These are phyloP conservation scores for Oncorhynchus keta DNA, from an alignment of 2,113 vertebrate genomes.

Conservation along the genomic window DNA sequence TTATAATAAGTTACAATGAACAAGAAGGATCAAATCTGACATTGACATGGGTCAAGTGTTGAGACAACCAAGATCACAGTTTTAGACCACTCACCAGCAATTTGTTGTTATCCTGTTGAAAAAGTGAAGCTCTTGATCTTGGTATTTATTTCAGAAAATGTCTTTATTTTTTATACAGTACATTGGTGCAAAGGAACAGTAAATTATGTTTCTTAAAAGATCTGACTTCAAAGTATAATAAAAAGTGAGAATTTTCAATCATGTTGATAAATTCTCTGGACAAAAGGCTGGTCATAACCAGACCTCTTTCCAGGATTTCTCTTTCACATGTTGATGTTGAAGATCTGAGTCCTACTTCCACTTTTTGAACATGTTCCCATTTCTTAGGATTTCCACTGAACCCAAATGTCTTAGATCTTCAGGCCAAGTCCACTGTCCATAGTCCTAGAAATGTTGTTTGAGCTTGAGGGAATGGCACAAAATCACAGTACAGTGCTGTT, in stretches of 20 bases:
- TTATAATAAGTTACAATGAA: background rate
- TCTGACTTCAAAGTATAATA: background rate
- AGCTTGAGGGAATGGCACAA: background rate
- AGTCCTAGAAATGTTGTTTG: background rate
- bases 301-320: background rate
- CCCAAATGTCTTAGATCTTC: background rate
- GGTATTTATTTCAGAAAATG: background rate
- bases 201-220: background rate
- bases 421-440: background rate
- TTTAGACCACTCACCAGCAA: background rate
- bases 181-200: background rate
- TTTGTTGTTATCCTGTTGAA: background rate
- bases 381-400: background rate
- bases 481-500: background rate
- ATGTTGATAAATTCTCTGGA: background rate
- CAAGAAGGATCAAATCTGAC: background rate
- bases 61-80: background rate
- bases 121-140: background rate
- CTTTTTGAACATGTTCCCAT: background rate
- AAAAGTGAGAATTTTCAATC: background rate
- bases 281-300: background rate
- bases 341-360: background rate
- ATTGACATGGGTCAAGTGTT: background rate
- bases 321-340: background rate
- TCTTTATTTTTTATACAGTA: background rate